Conservation (phyloP, 1,140 invertebrate species). For the Neodiprion virginianus region DNA sequence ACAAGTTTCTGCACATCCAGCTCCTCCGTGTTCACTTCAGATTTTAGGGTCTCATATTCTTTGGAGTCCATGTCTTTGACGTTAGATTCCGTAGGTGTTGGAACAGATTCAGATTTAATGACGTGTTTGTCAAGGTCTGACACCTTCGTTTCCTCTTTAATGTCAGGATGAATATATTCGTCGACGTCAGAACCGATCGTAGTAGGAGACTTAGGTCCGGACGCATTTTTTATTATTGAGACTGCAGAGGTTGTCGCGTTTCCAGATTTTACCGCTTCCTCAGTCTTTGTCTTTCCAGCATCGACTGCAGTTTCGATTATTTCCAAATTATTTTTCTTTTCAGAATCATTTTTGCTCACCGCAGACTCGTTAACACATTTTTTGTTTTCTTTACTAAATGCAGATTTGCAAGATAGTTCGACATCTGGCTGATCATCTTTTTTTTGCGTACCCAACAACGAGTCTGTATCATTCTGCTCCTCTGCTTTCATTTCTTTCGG, state of each 20-base stretch:
- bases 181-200: constrained; percentile 13
- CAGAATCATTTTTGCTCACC: not conserved
- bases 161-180: constrained; percentile 14
- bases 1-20: not conserved
- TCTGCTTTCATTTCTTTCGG: constrained; percentile 9
- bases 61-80: not conserved
- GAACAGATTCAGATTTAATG: not conserved
- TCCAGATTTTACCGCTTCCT: too few species aligned
- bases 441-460: not conserved
- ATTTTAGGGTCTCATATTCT: not conserved
- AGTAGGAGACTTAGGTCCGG: not conserved
- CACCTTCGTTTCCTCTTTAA: constrained; percentile 7
- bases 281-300: too few species aligned
- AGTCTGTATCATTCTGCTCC: constrained; percentile 15
- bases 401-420: not conserved
- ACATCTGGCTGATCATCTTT: not conserved
- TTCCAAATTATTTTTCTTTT: not conserved
- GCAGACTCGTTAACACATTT: not conserved
- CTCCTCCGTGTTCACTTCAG: not conserved
- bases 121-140: constrained; percentile 23
- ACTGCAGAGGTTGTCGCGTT: too few species aligned
- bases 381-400: not conserved
- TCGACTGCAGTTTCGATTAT: too few species aligned
- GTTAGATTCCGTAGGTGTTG: not conserved
- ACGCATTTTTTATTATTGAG: not conserved